A percentile compares a stretch with the other conserved stretches of the same genome.
Evolutionary conservation across 2,113 vertebrate genomes (phyloP).

Genomic region (Dendropsophus ebraccatus): DNA sequence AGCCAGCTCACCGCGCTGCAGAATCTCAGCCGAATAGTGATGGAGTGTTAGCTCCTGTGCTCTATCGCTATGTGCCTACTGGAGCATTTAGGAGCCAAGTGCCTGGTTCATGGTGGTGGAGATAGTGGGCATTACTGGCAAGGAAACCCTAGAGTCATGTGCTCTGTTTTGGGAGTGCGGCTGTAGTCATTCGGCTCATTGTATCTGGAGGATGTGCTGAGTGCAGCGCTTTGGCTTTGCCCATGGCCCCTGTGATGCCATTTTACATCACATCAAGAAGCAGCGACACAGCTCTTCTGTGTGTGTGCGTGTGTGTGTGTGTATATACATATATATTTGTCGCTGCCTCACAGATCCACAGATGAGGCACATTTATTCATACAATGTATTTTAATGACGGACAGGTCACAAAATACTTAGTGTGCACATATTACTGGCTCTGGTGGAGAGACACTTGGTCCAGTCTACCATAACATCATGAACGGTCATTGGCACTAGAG

Average conservation of each 20-base stretch:
- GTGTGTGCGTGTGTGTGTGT: too few relatives aligned
- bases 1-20: neutral
- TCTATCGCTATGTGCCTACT: neutral
- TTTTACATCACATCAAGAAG: slow-evolving; percentile 2
- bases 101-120: slow-evolving; percentile 2
- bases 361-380: too few relatives aligned
- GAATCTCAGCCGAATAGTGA: neutral
- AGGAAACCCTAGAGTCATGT: neutral
- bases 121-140: neutral
- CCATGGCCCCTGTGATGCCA: slow-evolving; percentile 24
- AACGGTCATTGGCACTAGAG: too few relatives aligned
- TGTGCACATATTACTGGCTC: too few relatives aligned
- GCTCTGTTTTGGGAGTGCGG: neutral
- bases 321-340: too few relatives aligned
- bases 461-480: too few relatives aligned
- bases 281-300: neutral
- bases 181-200: neutral
- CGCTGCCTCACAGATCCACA: too few relatives aligned
- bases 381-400: too few relatives aligned
- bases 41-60: slow-evolving; percentile 34
- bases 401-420: too few relatives aligned
- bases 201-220: neutral
- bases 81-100: neutral
- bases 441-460: too few relatives aligned
- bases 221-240: neutral